Conservation (phyloP, 2,113 vertebrate genomes). For the Lipophrys pholis region DNA sequence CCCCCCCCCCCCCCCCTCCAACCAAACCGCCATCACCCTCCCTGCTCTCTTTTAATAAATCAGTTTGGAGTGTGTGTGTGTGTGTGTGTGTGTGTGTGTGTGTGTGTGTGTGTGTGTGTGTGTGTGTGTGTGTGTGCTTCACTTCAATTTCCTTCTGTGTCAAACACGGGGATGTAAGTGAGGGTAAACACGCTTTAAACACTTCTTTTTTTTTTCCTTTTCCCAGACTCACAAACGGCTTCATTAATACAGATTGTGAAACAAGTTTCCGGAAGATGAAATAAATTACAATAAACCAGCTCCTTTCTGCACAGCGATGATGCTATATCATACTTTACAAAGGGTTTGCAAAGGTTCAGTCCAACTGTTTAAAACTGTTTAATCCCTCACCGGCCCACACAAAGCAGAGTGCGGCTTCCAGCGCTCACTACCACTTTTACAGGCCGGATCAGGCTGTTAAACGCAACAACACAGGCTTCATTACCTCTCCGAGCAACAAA, state of each 20-base stretch:
- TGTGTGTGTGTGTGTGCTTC: slow-evolving; percentile 2
- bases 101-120: slow-evolving; percentile 20
- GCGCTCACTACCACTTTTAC: neutral
- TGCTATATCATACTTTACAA: neutral
- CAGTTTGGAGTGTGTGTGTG: slow-evolving; percentile 53
- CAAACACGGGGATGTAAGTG: slow-evolving; percentile 20
- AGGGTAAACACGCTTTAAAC: slow-evolving; percentile 21
- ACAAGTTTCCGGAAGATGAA: neutral
- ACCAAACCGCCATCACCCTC: slow-evolving; percentile 47
- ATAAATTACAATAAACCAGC: neutral
- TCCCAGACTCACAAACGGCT: neutral
- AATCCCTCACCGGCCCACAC: slow-evolving; percentile 6
- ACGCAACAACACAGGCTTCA: neutral
- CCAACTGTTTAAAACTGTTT: neutral
- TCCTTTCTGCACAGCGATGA: neutral
- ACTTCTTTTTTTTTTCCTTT: neutral
- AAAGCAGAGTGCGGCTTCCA: neutral
- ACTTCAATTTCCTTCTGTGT: slow-evolving; percentile 38
- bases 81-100: slow-evolving; percentile 2
- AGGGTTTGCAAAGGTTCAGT: neutral
- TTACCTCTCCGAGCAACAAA: too few relatives aligned
- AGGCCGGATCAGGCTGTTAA: slow-evolving; percentile 1
- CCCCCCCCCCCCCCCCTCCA: slow-evolving; percentile 21
- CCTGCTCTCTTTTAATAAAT: slow-evolving; percentile 80
- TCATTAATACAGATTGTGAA: neutral